These are phyloP conservation scores for Hemibagrus guttatus DNA, from an alignment of 2,797 vertebrate genomes.

Conservation along the genomic window DNA sequence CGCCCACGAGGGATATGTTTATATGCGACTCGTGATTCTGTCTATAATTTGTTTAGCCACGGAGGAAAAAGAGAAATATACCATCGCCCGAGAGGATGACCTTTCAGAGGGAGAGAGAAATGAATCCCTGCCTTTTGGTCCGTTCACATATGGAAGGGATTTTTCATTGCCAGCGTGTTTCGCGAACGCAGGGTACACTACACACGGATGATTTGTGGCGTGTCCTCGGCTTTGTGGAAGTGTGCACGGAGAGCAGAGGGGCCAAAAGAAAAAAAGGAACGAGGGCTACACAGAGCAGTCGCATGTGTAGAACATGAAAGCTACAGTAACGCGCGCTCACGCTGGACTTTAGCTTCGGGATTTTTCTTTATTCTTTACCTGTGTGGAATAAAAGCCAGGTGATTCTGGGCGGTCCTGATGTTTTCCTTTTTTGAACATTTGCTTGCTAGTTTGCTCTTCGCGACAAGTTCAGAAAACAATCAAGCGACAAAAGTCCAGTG, in stretches of 20 bases:
- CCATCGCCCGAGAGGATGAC: conserved; percentile 63
- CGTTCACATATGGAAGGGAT: conserved; percentile 78
- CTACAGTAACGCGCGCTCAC: background rate
- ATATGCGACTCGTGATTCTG: conserved; percentile 71
- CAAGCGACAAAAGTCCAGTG: background rate
- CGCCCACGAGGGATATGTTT: conserved; percentile 72
- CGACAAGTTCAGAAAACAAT: background rate
- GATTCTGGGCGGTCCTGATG: background rate
- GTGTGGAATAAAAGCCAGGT: background rate
- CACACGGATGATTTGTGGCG: conserved; percentile 48
- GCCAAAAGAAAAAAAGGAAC: background rate
- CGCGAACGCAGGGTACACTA: conserved; percentile 56
- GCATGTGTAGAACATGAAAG: too few species aligned
- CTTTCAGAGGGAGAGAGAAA: conserved; percentile 56
- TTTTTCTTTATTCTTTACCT: too few species aligned
- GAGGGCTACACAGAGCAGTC: background rate
- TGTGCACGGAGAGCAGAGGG: background rate
- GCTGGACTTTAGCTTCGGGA: too few species aligned
- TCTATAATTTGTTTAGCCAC: conserved; percentile 76
- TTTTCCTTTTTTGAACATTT: background rate
- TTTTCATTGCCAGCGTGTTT: conserved; percentile 60
- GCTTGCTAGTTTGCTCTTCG: background rate
- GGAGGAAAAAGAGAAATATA: conserved; percentile 64
- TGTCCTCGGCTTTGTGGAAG: conserved; percentile 14
- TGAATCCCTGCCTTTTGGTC: conserved; percentile 52